Conservation (phyloP, 2,797 vertebrate species). For the Petrocephalus sullivani region DNA sequence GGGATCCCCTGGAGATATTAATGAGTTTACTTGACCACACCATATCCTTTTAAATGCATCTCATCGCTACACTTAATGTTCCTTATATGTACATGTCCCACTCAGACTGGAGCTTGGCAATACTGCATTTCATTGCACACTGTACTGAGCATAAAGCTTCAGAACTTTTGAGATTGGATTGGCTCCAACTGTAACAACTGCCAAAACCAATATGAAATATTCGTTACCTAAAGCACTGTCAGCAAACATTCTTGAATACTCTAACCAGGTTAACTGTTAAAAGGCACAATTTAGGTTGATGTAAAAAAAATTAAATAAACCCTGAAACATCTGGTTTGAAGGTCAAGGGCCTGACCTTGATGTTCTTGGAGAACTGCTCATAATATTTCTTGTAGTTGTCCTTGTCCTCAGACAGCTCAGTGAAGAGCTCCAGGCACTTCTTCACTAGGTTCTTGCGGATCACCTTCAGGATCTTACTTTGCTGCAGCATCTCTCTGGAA, state of each 20-base stretch:
- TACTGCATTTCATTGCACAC: not conserved
- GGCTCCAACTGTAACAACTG: not conserved
- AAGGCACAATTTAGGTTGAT: not conserved
- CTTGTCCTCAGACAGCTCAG: slow-evolving; percentile 71
- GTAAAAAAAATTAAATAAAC: not conserved
- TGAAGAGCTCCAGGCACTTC: slow-evolving; percentile 72
- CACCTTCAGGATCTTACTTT: slow-evolving; percentile 75
- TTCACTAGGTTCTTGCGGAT: slow-evolving; percentile 75
- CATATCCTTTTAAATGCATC: not conserved
- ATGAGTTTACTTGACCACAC: not conserved
- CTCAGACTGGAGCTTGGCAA: not conserved
- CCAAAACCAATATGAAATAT: not conserved
- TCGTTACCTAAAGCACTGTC: not conserved
- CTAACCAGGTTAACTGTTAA: too few relatives aligned
- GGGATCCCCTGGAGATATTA: not conserved
- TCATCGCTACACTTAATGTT: not conserved
- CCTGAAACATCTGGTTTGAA: not conserved
- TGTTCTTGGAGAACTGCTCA: slow-evolving; percentile 73
- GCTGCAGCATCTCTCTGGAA: slow-evolving; percentile 74
- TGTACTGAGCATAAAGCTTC: not conserved
- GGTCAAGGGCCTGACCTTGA: slow-evolving; percentile 55
- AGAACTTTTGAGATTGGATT: not conserved
- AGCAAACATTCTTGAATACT: too few relatives aligned
- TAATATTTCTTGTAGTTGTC: slow-evolving; percentile 77
- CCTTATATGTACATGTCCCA: not conserved